Percentiles rank a stretch among this genome's conserved stretches.
Conservation (phyloP, 2,888 invertebrate genomes). For the Chaitophorus viminalis region DNA sequence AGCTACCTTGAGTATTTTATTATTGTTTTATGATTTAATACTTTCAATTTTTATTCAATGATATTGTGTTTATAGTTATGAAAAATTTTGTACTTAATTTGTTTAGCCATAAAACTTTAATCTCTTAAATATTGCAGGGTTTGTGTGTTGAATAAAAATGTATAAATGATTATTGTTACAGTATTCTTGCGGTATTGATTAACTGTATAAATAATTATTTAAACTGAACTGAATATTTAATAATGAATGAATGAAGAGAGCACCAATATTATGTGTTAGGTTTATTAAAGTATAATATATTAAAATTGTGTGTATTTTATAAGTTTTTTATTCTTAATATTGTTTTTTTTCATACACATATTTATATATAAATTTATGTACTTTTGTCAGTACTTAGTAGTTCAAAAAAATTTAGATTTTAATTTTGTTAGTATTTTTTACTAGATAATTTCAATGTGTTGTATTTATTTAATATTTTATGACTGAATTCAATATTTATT, state of each 20-base stretch:
- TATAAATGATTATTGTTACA: slow-evolving; percentile 30
- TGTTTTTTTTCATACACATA: background rate
- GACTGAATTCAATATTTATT: slow-evolving; percentile 42
- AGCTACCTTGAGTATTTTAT: slow-evolving; percentile 20
- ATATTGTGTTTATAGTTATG: background rate
- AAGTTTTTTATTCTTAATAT: slow-evolving; percentile 6
- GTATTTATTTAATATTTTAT: slow-evolving; percentile 27
- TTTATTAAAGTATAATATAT: slow-evolving; percentile 33
- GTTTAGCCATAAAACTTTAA: slow-evolving; percentile 2
- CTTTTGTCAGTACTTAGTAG: background rate
- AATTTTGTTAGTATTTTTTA: background rate
- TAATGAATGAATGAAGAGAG: slow-evolving; percentile 14
- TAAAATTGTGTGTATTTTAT: slow-evolving; percentile 15
- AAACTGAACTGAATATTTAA: slow-evolving; percentile 45
- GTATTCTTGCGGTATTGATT: background rate
- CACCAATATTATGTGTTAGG: slow-evolving; percentile 33
- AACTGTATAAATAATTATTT: slow-evolving; percentile 27
- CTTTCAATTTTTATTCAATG: slow-evolving; percentile 7
- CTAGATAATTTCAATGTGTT: background rate
- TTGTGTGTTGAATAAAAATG: slow-evolving; percentile 22
- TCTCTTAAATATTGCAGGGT: slow-evolving; percentile 36
- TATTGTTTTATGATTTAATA: slow-evolving; percentile 11
- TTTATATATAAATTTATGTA: background rate
- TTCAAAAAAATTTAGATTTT: background rate
- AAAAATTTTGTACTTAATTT: background rate